These are phyloP conservation scores for Odontophorus gujanensis DNA, from an alignment of 2,113 vertebrate species.

Conservation along the genomic window DNA sequence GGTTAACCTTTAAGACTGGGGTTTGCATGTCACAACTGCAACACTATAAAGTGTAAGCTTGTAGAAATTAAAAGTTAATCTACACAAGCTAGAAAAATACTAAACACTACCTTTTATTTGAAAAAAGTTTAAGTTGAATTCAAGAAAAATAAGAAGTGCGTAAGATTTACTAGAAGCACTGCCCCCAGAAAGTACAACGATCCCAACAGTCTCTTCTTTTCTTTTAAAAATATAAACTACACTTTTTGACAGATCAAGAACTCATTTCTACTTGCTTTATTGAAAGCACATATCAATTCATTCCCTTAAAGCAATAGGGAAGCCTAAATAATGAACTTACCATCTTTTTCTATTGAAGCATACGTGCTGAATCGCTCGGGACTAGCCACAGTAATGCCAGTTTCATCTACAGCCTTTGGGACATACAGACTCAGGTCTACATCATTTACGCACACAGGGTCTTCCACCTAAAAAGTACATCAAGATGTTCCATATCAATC, in stretches of 20 bases:
- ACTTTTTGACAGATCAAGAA: neutral
- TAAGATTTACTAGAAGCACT: neutral
- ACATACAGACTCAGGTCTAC: slow-evolving; percentile 92
- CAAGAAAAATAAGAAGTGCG: neutral
- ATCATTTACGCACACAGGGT: slow-evolving; percentile 83
- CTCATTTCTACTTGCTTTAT: neutral
- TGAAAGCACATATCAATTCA: neutral
- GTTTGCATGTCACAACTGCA: neutral
- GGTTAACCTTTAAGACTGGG: neutral
- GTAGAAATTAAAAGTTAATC: neutral
- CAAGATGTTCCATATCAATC: neutral
- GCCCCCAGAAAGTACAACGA: neutral
- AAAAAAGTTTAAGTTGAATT: neutral
- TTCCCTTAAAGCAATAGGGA: neutral
- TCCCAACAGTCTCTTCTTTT: neutral
- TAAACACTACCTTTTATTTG: neutral
- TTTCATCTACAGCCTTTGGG: slow-evolving; percentile 92
- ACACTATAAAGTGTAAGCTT: neutral
- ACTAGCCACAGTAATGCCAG: slow-evolving; percentile 93
- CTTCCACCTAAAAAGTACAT: slow-evolving; percentile 76
- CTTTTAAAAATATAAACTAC: neutral
- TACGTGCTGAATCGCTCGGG: slow-evolving; percentile 87
- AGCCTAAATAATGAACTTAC: slow-evolving; percentile 70
- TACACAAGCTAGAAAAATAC: neutral
- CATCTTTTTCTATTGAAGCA: slow-evolving; percentile 68